These are phyloP conservation scores for Oryzias javanicus DNA, from an alignment of 2,113 vertebrate species.

Conservation along the genomic window DNA sequence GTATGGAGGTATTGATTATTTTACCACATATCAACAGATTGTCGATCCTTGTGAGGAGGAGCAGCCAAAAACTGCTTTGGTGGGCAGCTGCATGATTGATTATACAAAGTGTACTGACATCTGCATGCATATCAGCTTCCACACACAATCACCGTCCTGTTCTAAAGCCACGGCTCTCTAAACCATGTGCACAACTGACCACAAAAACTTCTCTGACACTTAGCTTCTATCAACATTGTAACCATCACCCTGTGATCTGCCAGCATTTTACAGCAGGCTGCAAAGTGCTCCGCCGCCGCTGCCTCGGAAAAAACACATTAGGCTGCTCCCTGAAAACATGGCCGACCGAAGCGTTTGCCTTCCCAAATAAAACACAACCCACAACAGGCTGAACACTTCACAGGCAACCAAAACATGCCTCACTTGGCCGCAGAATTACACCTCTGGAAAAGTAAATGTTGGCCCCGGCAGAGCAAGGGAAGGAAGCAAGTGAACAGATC, in stretches of 20 bases:
- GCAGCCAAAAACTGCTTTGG: slow-evolving; percentile 13
- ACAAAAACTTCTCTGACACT: slow-evolving; percentile 38
- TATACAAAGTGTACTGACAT: slow-evolving; percentile 1
- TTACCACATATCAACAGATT: slow-evolving; percentile 35
- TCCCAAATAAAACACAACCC: slow-evolving; percentile 53
- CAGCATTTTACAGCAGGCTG: slow-evolving; percentile 32
- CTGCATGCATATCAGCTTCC: neutral
- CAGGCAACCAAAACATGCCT: slow-evolving; percentile 42
- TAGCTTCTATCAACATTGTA: slow-evolving; percentile 33
- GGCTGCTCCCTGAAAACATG: too few relatives aligned
- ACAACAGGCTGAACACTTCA: slow-evolving; percentile 35
- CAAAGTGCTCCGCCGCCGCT: slow-evolving; percentile 18
- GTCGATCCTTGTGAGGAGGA: slow-evolving; percentile 28
- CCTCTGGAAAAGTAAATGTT: slow-evolving; percentile 26
- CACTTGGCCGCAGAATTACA: slow-evolving; percentile 46
- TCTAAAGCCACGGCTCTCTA: neutral
- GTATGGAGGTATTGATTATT: slow-evolving; percentile 41
- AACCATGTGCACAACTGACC: slow-evolving; percentile 20
- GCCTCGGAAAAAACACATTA: slow-evolving; percentile 36
- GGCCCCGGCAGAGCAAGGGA: slow-evolving; percentile 10
- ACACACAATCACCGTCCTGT: neutral
- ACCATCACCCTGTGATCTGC: slow-evolving; percentile 19
- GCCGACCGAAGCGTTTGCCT: slow-evolving; percentile 21
- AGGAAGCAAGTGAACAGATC: slow-evolving; percentile 20
- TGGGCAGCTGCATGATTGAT: slow-evolving; percentile 33